These are phyloP conservation scores for Ectemnius lituratus DNA, from an alignment of 2,888 invertebrate genomes.

Conservation along the genomic window DNA sequence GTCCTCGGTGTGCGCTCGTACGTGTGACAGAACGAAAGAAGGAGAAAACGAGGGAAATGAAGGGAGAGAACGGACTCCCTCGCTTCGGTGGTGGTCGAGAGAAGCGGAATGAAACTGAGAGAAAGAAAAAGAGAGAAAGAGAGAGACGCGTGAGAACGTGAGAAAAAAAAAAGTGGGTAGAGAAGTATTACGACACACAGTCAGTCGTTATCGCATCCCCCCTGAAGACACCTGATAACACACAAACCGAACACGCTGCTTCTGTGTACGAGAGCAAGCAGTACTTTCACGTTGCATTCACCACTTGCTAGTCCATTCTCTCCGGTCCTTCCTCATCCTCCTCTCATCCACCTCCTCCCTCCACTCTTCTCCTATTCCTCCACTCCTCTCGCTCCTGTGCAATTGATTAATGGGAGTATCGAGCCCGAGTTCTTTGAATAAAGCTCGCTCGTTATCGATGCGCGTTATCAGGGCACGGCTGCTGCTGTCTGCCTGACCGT, in stretches of 20 bases:
- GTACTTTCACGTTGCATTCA: slow-evolving; percentile 48
- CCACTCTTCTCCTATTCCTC: too few relatives aligned
- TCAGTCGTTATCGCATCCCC: slow-evolving; percentile 50
- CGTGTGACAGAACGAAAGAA: slow-evolving; percentile 11
- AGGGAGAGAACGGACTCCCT: slow-evolving; percentile 12
- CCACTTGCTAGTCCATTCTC: slow-evolving; percentile 39
- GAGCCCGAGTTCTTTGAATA: slow-evolving; percentile 35
- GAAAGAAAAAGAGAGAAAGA: slow-evolving; percentile 16
- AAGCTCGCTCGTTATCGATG: slow-evolving; percentile 39
- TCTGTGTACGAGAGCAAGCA: slow-evolving; percentile 1
- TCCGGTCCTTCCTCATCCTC: neutral
- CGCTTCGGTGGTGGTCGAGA: slow-evolving; percentile 1
- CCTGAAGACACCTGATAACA: slow-evolving; percentile 54
- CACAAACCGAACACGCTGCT: slow-evolving; percentile 38
- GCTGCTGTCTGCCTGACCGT: neutral
- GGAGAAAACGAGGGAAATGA: slow-evolving; percentile 7
- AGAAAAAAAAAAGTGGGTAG: too few relatives aligned
- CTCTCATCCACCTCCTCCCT: too few relatives aligned
- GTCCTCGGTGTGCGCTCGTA: neutral
- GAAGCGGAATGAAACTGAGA: neutral
- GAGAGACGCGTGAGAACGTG: slow-evolving; percentile 22
- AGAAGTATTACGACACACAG: slow-evolving; percentile 49
- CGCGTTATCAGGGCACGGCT: slow-evolving; percentile 37
- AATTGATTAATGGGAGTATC: slow-evolving; percentile 51
- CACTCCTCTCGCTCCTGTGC: slow-evolving; percentile 3